Evolutionary conservation across 2,888 invertebrate genomes (phyloP).

Genomic region (Andrena minutula): DNA sequence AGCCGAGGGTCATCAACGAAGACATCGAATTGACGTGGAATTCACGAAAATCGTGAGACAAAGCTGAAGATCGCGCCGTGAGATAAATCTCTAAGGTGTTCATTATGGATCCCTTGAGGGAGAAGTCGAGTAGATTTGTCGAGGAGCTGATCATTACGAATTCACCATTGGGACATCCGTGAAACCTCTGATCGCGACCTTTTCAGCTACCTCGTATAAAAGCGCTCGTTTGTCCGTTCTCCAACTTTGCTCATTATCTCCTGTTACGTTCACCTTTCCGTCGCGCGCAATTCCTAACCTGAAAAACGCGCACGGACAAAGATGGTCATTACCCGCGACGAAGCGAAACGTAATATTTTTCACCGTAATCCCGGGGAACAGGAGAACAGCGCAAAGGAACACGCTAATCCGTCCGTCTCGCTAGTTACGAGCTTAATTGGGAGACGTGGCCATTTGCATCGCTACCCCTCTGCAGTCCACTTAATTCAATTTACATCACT

Average conservation of each 20-base stretch:
- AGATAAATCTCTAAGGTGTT: not conserved
- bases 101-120: not conserved
- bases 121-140: conserved; percentile 10
- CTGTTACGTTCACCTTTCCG: conserved; percentile 6
- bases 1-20: not conserved
- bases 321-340: not conserved
- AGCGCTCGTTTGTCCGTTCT: conserved; percentile 20
- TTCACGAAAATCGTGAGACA: not conserved
- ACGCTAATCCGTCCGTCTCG: not conserved
- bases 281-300: not conserved
- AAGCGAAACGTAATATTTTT: not conserved
- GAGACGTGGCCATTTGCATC: conserved; percentile 13
- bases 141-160: conserved; percentile 23
- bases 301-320: not conserved
- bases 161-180: conserved; percentile 8
- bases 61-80: too few relatives aligned
- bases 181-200: conserved; percentile 5
- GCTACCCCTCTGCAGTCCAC: not conserved
- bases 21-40: too few relatives aligned
- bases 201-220: conserved; percentile 1
- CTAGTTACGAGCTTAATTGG: not conserved
- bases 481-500: conserved; percentile 11
- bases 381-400: not conserved
- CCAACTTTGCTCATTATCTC: conserved; percentile 30
- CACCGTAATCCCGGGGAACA: not conserved